A percentile compares a stretch with the other conserved stretches of the same genome.
These are phyloP conservation scores for Paraplagusia blochii DNA, from an alignment of 2,113 vertebrate genomes.

Conservation along the genomic window DNA sequence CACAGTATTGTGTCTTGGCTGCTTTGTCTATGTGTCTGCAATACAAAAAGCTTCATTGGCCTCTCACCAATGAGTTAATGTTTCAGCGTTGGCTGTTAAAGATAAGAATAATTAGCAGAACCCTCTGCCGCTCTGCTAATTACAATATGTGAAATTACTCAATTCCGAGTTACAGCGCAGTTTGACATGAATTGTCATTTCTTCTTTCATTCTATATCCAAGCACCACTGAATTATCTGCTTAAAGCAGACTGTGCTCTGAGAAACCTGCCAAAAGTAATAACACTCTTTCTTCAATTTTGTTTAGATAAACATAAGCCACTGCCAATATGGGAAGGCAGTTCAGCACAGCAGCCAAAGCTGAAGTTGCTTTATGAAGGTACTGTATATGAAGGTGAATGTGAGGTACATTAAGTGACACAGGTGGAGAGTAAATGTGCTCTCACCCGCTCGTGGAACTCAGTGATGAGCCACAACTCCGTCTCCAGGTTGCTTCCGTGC, in stretches of 20 bases:
- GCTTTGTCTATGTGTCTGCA: no score
- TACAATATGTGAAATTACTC: no score
- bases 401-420: background rate
- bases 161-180: background rate
- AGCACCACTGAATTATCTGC: background rate
- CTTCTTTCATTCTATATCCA: constrained; percentile 14
- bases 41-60: no score
- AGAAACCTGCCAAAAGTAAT: constrained; percentile 19
- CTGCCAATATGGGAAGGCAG: constrained; percentile 37
- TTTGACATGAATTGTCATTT: constrained; percentile 6
- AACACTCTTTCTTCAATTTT: constrained; percentile 35
- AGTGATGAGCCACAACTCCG: constrained; percentile 94
- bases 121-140: background rate
- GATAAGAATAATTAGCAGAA: constrained; percentile 5
- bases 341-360: constrained; percentile 6
- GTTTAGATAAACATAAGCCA: constrained; percentile 36
- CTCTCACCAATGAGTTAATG: no score
- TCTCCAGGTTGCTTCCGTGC: constrained; percentile 89
- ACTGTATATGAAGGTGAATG: background rate
- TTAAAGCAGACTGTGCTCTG: background rate
- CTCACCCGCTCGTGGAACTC: constrained; percentile 95
- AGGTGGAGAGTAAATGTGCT: background rate
- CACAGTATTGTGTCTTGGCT: no score
- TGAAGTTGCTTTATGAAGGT: constrained; percentile 1
- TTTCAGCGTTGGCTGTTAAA: constrained; percentile 25